Conservation (phyloP, 2,797 vertebrate species). For the Halcyon badia region DNA sequence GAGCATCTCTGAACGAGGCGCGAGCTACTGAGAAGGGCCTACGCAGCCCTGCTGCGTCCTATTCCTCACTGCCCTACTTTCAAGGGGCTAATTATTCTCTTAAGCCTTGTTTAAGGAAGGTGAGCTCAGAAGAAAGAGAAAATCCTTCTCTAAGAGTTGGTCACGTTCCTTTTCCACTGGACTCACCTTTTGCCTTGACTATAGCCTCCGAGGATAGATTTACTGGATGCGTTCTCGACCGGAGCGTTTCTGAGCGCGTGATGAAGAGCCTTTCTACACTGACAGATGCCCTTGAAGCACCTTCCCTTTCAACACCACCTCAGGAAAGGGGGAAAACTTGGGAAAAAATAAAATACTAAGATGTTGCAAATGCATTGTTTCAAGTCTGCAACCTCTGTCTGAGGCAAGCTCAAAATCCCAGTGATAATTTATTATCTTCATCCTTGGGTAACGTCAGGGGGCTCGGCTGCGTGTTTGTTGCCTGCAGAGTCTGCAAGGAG, state of each 20-base stretch:
- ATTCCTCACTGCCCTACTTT: slow-evolving; percentile 27
- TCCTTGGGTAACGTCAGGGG: not conserved
- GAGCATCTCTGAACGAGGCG: rapidly evolving
- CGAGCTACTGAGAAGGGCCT: not conserved
- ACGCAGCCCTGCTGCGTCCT: not conserved
- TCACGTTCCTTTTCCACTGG: not conserved
- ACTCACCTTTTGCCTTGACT: not conserved
- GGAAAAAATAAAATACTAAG: not conserved
- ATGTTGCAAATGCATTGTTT: not conserved
- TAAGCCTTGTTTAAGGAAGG: slow-evolving; percentile 47
- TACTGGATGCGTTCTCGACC: not conserved
- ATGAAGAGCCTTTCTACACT: not conserved
- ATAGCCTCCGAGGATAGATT: not conserved
- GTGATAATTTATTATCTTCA: not conserved
- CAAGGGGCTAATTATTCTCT: slow-evolving; percentile 19
- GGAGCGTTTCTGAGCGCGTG: not conserved
- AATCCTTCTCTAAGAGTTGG: not conserved
- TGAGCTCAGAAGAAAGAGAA: slow-evolving; percentile 10
- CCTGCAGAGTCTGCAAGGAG: not conserved
- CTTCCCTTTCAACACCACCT: not conserved
- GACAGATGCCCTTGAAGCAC: not conserved
- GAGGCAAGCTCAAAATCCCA: not conserved
- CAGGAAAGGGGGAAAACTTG: not conserved
- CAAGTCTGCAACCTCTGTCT: not conserved
- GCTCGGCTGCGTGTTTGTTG: not conserved